Percentiles rank a stretch among this genome's conserved stretches.
Conservation (phyloP, 2,888 invertebrate species). For the Polyommatus icarus region DNA sequence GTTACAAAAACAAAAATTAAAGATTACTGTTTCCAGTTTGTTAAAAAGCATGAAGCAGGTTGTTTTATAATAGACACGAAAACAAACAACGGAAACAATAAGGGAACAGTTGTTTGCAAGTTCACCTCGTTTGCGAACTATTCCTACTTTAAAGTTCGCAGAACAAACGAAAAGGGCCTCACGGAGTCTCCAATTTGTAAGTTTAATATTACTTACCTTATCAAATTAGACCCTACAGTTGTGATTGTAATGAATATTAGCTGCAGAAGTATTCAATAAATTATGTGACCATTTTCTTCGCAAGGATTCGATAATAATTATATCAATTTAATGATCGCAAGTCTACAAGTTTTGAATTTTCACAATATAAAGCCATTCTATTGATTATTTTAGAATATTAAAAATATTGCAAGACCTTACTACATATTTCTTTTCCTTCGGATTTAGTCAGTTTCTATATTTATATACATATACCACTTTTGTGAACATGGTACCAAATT, state of each 20-base stretch:
- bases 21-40: not conserved
- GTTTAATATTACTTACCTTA: slow-evolving; percentile 21
- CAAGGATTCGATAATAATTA: too few relatives aligned
- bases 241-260: not conserved
- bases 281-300: too few relatives aligned
- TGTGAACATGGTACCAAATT: too few relatives aligned
- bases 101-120: slow-evolving; percentile 1
- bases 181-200: slow-evolving; percentile 1
- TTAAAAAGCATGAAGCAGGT: not conserved
- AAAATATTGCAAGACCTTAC: too few relatives aligned
- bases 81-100: slow-evolving; percentile 27
- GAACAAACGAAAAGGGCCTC: slow-evolving; percentile 22
- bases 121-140: slow-evolving; percentile 32
- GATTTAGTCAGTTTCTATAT: too few relatives aligned
- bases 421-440: too few relatives aligned
- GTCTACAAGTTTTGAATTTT: too few relatives aligned
- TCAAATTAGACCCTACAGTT: not conserved
- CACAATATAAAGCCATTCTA: too few relatives aligned
- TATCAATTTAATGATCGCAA: too few relatives aligned
- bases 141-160: slow-evolving; percentile 30
- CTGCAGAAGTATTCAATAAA: not conserved
- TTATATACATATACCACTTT: too few relatives aligned
- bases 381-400: too few relatives aligned
- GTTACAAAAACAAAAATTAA: not conserved
- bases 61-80: slow-evolving; percentile 4